Conservation (phyloP, 1,140 invertebrate genomes). For the Bilobella aurantiaca region DNA sequence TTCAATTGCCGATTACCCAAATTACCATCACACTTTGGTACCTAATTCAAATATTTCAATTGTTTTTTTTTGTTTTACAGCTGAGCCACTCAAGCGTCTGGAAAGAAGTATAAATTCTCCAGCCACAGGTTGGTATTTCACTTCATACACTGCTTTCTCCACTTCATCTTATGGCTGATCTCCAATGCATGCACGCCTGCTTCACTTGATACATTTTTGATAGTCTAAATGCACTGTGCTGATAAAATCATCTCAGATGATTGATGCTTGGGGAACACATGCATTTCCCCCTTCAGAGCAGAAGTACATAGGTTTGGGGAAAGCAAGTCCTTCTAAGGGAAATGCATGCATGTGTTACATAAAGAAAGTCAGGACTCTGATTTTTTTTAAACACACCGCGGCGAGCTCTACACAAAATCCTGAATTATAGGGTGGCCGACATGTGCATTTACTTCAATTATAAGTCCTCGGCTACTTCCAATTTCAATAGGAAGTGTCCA, state of each 20-base stretch:
- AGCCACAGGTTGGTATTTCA: conserved; percentile 34
- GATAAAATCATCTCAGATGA: conserved; percentile 19
- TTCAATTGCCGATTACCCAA: too few species aligned
- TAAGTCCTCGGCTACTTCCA: too few species aligned
- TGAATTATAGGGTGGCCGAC: too few species aligned
- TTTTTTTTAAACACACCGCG: neutral
- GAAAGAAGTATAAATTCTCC: conserved; percentile 35
- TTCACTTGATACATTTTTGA: conserved; percentile 5
- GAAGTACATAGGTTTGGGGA: neutral
- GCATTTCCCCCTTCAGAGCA: neutral
- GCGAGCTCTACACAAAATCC: too few species aligned
- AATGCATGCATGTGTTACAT: neutral
- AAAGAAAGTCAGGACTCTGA: neutral
- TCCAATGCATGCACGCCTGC: conserved; percentile 13
- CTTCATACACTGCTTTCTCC: conserved; percentile 1
- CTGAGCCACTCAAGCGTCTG: conserved; percentile 34
- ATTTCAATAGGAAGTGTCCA: too few species aligned
- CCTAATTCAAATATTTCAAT: neutral
- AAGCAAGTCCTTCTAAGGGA: neutral
- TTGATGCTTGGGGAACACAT: conserved; percentile 13
- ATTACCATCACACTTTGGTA: conserved; percentile 2
- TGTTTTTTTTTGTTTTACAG: conserved; percentile 27
- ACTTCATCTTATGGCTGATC: neutral
- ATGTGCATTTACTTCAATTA: too few species aligned
- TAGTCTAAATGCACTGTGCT: neutral